Evolutionary conservation across 2,888 invertebrate genomes (phyloP).

Genomic region (Ophioninae sp.): DNA sequence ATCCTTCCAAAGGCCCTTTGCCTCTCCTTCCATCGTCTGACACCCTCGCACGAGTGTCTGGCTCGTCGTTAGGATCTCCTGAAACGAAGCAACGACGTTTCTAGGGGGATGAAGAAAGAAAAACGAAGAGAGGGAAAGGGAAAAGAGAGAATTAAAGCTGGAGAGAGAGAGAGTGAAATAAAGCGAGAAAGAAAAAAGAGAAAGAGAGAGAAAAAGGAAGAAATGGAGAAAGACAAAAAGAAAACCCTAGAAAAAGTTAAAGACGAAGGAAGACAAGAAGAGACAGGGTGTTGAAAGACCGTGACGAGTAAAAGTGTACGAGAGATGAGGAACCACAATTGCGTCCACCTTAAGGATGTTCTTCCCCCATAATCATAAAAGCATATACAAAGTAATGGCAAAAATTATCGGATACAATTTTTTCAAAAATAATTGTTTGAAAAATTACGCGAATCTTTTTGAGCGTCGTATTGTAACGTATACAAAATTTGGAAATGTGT

Average conservation of each 20-base stretch:
- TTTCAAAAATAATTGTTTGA: no score
- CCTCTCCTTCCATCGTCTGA: constrained; percentile 6
- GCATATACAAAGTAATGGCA: no score
- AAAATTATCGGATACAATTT: no score
- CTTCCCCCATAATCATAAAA: no score
- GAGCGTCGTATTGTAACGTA: no score
- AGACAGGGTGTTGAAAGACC: neutral
- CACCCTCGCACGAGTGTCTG: constrained; percentile 12
- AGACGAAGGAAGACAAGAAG: neutral
- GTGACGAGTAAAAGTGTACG: constrained; percentile 26
- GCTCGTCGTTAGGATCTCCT: constrained; percentile 46
- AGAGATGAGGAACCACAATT: constrained; percentile 46
- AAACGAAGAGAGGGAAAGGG: neutral
- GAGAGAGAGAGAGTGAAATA: constrained; percentile 12
- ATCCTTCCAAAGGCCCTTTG: constrained; percentile 34
- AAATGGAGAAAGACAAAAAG: constrained; percentile 26
- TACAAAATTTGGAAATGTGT: no score
- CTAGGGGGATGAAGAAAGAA: neutral
- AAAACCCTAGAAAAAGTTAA: constrained; percentile 38
- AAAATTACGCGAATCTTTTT: no score
- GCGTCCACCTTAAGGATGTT: constrained; percentile 37
- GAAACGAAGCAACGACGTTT: constrained; percentile 41
- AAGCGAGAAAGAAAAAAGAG: constrained; percentile 2
- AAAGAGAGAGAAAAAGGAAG: constrained; percentile 18
- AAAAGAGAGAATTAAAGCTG: neutral